Conservation (phyloP, 2,113 vertebrate species). For the Epinephelus lanceolatus region DNA sequence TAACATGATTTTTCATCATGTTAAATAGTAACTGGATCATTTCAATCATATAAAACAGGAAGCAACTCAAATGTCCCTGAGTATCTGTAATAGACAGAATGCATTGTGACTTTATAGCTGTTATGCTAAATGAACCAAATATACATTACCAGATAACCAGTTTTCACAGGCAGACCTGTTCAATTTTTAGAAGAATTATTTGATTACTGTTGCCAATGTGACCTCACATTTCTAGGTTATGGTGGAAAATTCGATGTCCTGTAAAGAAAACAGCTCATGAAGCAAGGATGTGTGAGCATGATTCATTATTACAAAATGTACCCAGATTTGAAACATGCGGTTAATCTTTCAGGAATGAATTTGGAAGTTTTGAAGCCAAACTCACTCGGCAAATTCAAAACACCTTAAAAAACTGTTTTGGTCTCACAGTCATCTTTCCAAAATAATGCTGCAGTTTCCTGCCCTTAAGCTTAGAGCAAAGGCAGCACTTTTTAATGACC, state of each 20-base stretch:
- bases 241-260: neutral
- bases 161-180: neutral
- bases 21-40: neutral
- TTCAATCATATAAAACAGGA: neutral
- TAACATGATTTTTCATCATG: neutral
- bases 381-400: constrained; percentile 8
- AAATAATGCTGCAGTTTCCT: constrained; percentile 44
- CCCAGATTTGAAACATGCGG: neutral
- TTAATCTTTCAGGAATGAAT: neutral
- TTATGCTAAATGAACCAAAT: neutral
- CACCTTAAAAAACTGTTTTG: constrained; percentile 12
- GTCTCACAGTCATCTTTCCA: constrained; percentile 32
- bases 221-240: neutral
- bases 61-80: neutral
- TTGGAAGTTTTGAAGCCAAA: neutral
- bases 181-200: neutral
- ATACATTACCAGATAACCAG: neutral
- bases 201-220: neutral
- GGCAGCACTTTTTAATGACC: constrained; percentile 66
- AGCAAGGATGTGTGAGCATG: neutral
- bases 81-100: neutral
- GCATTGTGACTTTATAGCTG: neutral
- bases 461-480: constrained; percentile 45
- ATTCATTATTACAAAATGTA: neutral
- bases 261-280: neutral